Evolutionary conservation across 2,888 invertebrate genomes (phyloP).

Genomic region (Oscheius sp.): DNA sequence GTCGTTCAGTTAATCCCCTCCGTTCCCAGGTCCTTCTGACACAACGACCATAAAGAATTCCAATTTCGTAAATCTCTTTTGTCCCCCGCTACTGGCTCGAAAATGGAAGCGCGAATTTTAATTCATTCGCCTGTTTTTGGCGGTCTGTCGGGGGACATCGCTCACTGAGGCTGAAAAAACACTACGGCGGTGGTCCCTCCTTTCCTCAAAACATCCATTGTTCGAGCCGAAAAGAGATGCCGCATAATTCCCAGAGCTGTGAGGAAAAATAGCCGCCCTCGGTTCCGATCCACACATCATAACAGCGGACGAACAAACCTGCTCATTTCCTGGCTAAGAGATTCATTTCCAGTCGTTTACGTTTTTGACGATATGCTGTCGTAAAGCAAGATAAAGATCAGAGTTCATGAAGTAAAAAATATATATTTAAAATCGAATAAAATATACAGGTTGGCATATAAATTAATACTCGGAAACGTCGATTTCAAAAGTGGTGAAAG

Average conservation of each 20-base stretch:
- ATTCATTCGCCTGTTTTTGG: no score
- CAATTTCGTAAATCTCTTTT: not conserved
- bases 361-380: not conserved
- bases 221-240: no score
- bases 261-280: no score
- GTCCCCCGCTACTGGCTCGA: not conserved
- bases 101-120: not conserved
- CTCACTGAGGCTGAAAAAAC: no score
- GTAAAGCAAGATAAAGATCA: not conserved
- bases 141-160: no score
- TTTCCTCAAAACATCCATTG: no score
- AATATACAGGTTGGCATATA: not conserved
- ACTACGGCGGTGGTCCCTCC: no score
- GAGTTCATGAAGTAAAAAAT: not conserved
- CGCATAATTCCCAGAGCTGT: no score
- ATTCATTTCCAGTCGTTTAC: constrained; percentile 1
- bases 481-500: constrained; percentile 47
- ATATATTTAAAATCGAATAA: constrained; percentile 5
- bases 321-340: no score
- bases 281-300: no score
- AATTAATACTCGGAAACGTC: constrained; percentile 33
- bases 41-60: constrained; percentile 13
- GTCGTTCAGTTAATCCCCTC: not conserved
- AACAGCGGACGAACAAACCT: no score
- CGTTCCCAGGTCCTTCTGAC: no score